Conservation (phyloP, 2,888 invertebrate genomes). For the Incurvaria masculella region DNA sequence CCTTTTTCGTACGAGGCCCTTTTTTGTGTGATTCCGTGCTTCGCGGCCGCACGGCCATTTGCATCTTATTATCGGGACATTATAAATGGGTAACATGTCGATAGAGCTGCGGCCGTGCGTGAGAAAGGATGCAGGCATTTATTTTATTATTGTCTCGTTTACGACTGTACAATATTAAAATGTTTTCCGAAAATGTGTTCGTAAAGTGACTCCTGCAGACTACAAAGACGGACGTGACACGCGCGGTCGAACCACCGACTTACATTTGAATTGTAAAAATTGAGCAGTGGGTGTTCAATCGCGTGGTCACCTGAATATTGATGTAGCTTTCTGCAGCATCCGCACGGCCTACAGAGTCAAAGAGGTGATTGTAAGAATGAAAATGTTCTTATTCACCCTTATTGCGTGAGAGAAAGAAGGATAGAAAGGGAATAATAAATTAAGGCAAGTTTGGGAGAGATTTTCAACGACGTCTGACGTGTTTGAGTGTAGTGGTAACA, state of each 20-base stretch:
- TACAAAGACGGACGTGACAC: neutral
- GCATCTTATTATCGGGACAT: conserved; percentile 46
- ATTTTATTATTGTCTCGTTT: no score
- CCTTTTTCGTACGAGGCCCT: conserved; percentile 33
- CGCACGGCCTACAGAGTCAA: no score
- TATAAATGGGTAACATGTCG: conserved; percentile 42
- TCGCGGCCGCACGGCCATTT: conserved; percentile 37
- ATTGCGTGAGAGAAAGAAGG: no score
- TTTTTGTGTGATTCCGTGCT: conserved; percentile 26
- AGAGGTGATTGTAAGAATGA: no score
- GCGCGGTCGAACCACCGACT: neutral
- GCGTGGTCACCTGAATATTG: neutral
- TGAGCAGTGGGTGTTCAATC: neutral
- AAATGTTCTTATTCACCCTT: no score
- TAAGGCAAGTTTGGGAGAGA: no score
- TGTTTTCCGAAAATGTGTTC: neutral
- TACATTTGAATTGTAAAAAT: neutral
- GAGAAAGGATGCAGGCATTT: neutral
- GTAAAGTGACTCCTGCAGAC: neutral
- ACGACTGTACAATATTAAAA: neutral
- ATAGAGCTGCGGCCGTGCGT: conserved; percentile 11
- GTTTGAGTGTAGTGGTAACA: no score
- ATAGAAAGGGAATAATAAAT: no score
- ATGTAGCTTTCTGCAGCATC: neutral
- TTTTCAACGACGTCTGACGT: no score